Evolutionary conservation across 2,888 invertebrate species (phyloP).

Genomic region (Ochropleura leucogaster): DNA sequence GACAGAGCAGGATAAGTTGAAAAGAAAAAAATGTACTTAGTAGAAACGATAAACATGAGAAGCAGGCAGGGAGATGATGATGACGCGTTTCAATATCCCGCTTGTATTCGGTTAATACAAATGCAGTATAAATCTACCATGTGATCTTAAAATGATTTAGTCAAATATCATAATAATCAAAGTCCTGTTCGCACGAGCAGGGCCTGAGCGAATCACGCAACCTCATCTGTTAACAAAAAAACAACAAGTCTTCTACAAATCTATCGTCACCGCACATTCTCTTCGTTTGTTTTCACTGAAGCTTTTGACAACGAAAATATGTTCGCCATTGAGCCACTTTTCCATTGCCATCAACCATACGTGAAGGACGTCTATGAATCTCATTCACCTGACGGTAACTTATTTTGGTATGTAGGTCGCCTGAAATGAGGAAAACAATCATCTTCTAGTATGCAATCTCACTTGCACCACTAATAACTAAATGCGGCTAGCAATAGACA

Average conservation of each 20-base stretch:
- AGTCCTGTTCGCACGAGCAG: neutral
- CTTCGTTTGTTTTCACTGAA: slow-evolving; percentile 58
- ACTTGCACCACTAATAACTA: neutral
- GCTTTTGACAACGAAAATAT: slow-evolving; percentile 64
- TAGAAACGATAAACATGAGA: neutral
- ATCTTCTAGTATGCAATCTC: neutral
- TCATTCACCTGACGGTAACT: slow-evolving; percentile 51
- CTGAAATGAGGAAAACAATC: neutral
- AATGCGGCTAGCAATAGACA: neutral
- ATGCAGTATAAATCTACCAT: neutral
- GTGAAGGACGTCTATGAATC: slow-evolving; percentile 58
- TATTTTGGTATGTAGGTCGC: slow-evolving; percentile 40
- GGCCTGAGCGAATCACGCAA: slow-evolving; percentile 43
- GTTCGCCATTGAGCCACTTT: slow-evolving; percentile 65
- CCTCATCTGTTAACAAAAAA: slow-evolving; percentile 49
- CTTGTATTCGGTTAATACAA: neutral
- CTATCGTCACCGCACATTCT: slow-evolving; percentile 60
- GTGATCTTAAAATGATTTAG: neutral
- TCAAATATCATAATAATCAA: slow-evolving; percentile 14
- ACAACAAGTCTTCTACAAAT: slow-evolving; percentile 56
- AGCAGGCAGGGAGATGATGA: neutral
- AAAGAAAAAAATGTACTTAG: neutral
- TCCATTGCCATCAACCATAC: slow-evolving; percentile 41
- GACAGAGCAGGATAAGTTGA: neutral
- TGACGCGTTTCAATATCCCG: neutral